Evolutionary conservation across 2,797 vertebrate genomes (phyloP).

Genomic region (Euphonia xanthogaster): DNA sequence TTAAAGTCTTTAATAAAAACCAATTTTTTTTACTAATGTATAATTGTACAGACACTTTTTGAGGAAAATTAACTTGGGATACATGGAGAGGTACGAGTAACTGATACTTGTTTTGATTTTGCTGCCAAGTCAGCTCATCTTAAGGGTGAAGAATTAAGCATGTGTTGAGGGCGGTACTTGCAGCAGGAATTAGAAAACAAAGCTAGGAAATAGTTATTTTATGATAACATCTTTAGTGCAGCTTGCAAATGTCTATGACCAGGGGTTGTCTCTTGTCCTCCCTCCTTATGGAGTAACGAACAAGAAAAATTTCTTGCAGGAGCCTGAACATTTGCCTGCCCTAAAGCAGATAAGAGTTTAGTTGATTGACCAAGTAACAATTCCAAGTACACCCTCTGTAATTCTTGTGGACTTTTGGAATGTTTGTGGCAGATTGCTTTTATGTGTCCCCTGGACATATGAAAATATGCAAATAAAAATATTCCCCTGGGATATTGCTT

Average conservation of each 20-base stretch:
- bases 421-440: not conserved
- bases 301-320: not conserved
- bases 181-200: not conserved
- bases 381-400: not conserved
- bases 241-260: not conserved
- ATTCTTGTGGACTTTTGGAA: not conserved
- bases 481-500: not conserved
- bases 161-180: fast-evolving
- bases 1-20: not conserved
- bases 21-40: not conserved
- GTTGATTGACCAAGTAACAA: not conserved
- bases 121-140: not conserved
- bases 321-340: fast-evolving
- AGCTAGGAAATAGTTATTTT: not conserved
- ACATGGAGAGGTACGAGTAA: not conserved
- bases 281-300: not conserved
- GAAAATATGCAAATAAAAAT: not conserved
- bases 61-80: not conserved
- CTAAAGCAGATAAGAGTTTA: not conserved
- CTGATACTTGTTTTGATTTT: not conserved
- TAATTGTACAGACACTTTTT: not conserved
- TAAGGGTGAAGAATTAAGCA: not conserved
- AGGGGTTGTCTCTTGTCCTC: not conserved
- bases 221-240: not conserved
- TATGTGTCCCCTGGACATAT: not conserved